Percentiles rank a stretch among this genome's conserved stretches.
These are phyloP conservation scores for Tapirus indicus DNA, from an alignment of 2,797 vertebrate species.

Conservation along the genomic window DNA sequence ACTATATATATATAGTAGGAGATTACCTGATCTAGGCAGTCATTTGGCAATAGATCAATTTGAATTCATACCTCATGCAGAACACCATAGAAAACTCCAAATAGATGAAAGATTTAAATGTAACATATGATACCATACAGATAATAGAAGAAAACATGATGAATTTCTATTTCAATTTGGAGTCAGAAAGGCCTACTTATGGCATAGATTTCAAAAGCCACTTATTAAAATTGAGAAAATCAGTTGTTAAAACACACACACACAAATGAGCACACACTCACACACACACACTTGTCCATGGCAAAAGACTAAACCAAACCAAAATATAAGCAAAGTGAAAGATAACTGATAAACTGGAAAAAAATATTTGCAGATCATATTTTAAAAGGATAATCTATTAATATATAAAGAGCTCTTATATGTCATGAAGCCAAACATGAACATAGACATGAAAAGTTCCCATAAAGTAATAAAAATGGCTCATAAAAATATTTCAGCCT, in stretches of 20 bases:
- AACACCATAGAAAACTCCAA: not conserved
- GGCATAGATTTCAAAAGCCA: not conserved
- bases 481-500: not conserved
- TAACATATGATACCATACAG: not conserved
- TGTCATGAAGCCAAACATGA: not conserved
- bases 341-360: not conserved
- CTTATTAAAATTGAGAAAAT: constrained; percentile 38
- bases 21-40: not conserved
- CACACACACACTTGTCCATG: not conserved
- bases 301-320: not conserved
- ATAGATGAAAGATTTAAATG: not conserved
- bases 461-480: not conserved
- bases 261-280: not conserved
- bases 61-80: not conserved
- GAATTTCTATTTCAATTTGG: not conserved
- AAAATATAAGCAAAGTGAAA: not conserved
- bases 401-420: constrained; percentile 5
- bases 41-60: constrained; percentile 10
- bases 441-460: not conserved
- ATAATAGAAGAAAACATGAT: not conserved
- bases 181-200: not conserved
- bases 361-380: not conserved
- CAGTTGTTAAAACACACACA: not conserved
- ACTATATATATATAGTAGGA: not conserved
- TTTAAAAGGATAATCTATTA: not conserved